A percentile compares a stretch with the other conserved stretches of the same genome.
phyloP scores from a whole-genome alignment of 2,797 vertebrate species.

The Amazona finschi region DNA sequence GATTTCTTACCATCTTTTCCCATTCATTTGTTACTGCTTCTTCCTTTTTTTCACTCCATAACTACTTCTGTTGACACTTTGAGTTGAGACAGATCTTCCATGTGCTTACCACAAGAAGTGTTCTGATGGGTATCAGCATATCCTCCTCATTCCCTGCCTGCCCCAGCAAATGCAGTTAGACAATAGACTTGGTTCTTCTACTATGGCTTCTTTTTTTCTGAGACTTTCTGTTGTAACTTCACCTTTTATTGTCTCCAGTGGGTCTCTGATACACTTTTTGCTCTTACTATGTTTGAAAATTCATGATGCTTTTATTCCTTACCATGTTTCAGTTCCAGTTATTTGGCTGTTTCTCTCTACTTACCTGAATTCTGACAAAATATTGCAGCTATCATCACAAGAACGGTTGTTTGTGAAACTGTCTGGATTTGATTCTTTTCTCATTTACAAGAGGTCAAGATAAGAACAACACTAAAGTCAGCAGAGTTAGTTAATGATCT shows the following conservation, averaged over 20 bases:
- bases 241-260: not conserved
- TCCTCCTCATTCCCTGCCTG: not conserved
- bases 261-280: not conserved
- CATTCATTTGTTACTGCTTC: fast-evolving
- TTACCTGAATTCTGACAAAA: not conserved
- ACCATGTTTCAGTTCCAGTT: not conserved
- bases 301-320: not conserved
- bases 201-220: not conserved
- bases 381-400: not conserved
- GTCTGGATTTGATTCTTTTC: not conserved
- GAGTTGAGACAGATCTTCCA: not conserved
- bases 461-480: not conserved
- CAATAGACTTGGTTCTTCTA: not conserved
- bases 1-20: not conserved
- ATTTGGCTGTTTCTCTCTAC: not conserved
- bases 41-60: not conserved
- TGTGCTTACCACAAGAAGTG: not conserved
- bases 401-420: not conserved
- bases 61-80: not conserved
- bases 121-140: not conserved
- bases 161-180: not conserved
- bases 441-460: not conserved
- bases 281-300: not conserved
- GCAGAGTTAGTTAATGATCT: not conserved
- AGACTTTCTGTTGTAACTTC: not conserved